Percentiles rank a stretch among this genome's conserved stretches.
These are phyloP conservation scores for Lycophotia porphyrea DNA, from an alignment of 2,888 invertebrate genomes.

Conservation along the genomic window DNA sequence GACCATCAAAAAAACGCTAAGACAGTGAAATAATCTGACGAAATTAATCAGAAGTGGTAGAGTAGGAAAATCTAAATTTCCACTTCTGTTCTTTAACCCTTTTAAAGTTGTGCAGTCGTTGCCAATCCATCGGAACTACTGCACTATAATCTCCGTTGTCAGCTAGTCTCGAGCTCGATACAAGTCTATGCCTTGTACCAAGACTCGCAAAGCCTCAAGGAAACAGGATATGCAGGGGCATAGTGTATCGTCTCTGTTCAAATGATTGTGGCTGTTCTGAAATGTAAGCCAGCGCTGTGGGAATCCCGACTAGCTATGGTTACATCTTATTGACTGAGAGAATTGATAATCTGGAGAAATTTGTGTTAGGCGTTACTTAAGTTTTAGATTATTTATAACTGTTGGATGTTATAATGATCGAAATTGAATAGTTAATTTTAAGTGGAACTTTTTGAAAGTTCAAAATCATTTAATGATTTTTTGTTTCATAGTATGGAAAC, in stretches of 20 bases:
- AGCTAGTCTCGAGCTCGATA: neutral
- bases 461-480: neutral
- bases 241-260: conserved; percentile 55
- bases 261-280: conserved; percentile 60
- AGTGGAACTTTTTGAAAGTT: too few relatives aligned
- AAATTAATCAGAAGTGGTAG: too few relatives aligned
- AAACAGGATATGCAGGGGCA: conserved; percentile 40
- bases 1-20: too few relatives aligned
- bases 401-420: neutral
- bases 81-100: neutral
- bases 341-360: conserved; percentile 43
- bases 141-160: neutral
- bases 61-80: too few relatives aligned
- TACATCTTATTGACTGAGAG: conserved; percentile 36
- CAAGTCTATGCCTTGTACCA: conserved; percentile 36
- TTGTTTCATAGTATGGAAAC: neutral
- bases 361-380: neutral
- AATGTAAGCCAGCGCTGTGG: conserved; percentile 49
- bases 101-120: neutral
- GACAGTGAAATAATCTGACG: too few relatives aligned
- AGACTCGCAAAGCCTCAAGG: conserved; percentile 36
- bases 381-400: neutral
- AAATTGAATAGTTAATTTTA: neutral
- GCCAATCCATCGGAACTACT: neutral
- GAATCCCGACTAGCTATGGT: conserved; percentile 30